Evolutionary conservation across 1,140 invertebrate genomes (phyloP).

Genomic region (Trichoplusia ni): DNA sequence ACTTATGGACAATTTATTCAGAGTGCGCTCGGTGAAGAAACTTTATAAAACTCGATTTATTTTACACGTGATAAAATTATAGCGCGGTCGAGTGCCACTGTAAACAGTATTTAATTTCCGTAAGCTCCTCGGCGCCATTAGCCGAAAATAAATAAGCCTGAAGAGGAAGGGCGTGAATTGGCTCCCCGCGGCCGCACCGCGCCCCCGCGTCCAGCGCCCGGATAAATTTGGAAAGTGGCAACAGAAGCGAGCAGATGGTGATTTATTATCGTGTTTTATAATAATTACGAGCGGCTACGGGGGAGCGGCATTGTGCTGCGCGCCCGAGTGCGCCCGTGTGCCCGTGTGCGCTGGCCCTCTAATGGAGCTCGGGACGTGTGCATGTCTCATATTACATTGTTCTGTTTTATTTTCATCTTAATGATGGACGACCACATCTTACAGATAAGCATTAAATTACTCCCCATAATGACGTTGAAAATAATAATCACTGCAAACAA

Average conservation of each 20-base stretch:
- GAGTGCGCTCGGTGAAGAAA: slow-evolving; percentile 3
- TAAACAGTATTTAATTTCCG: slow-evolving; percentile 66
- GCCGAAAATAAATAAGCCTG: slow-evolving; percentile 68
- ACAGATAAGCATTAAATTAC: slow-evolving; percentile 10
- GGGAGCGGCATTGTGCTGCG: slow-evolving; percentile 56
- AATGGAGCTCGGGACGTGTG: slow-evolving; percentile 40
- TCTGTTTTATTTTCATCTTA: slow-evolving; percentile 44
- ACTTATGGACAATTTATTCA: slow-evolving; percentile 29
- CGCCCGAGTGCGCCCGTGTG: too few relatives aligned
- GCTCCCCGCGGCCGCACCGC: slow-evolving; percentile 38
- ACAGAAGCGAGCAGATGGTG: slow-evolving; percentile 72
- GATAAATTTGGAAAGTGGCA: slow-evolving; percentile 72
- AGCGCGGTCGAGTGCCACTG: slow-evolving; percentile 44
- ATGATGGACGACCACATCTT: slow-evolving; percentile 42
- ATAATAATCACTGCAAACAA: background rate
- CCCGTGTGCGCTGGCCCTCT: slow-evolving; percentile 25
- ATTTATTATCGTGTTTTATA: slow-evolving; percentile 78
- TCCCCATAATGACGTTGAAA: background rate
- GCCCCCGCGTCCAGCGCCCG: slow-evolving; percentile 37
- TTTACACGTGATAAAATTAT: slow-evolving; percentile 48
- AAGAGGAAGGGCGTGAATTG: slow-evolving; percentile 61
- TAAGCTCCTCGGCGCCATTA: slow-evolving; percentile 58
- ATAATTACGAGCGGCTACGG: slow-evolving; percentile 63
- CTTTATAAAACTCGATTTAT: slow-evolving; percentile 36
- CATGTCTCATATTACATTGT: slow-evolving; percentile 46